A percentile compares a stretch with the other conserved stretches of the same genome.
phyloP scores from a whole-genome alignment of 2,113 vertebrate genomes.

The Entomyzon cyanotis region DNA sequence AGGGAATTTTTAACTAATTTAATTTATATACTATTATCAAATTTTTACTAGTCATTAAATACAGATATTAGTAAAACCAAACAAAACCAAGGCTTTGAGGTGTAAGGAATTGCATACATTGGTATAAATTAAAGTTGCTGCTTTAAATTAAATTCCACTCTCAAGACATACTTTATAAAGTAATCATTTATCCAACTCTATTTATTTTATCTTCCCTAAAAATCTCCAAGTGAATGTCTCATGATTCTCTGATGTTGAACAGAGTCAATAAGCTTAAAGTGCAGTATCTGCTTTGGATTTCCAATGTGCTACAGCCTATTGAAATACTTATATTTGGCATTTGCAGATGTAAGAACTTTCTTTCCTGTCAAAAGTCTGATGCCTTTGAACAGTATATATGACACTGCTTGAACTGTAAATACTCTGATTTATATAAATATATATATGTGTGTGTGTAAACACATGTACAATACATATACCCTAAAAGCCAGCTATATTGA shows the following conservation, averaged over 20 bases:
- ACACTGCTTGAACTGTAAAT: not conserved
- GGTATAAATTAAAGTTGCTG: not conserved
- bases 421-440: not conserved
- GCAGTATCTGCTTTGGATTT: not conserved
- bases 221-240: not conserved
- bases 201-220: not conserved
- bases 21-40: not conserved
- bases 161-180: not conserved
- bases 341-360: not conserved
- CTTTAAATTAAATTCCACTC: not conserved
- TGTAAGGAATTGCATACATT: not conserved
- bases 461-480: rapidly evolving
- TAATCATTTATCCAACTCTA: not conserved
- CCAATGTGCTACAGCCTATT: not conserved
- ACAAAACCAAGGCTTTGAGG: not conserved
- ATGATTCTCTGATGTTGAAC: not conserved
- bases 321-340: not conserved
- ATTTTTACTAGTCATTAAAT: not conserved
- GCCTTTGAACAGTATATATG: not conserved
- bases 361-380: not conserved
- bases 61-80: not conserved
- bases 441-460: not conserved
- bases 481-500: not conserved
- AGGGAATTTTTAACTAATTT: not conserved
- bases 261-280: not conserved